Evolutionary conservation across 1,140 invertebrate genomes (phyloP), one percentile per base, ranked within the genome.

Genomic region (Drosophila repleta): DNA sequence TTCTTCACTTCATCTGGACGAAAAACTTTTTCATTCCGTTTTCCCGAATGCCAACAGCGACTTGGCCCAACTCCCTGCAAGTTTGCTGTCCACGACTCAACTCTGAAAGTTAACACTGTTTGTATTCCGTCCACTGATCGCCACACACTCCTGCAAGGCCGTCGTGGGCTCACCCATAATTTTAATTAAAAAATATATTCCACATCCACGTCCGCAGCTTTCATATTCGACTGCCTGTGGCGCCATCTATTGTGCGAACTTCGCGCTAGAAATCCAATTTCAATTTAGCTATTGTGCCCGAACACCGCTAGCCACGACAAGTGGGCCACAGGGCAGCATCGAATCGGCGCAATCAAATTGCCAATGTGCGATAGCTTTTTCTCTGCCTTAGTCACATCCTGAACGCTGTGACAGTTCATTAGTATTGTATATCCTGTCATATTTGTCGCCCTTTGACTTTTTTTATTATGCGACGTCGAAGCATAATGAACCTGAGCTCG

Each of bases 391-490:
- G 32, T 3, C 29, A 51, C 57, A 73, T 73, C 64, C 56, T 73
- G 63, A 32, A 39, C 39, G 13, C 41, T 39, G 17, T 74, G 81
- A 70, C 76, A 80, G 81, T 80, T 85, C 81, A 85, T 80, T 85
- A 85, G 81, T 74, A 71, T 51, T 67, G 76, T 58, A 63, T 71
- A 85, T 85, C 64, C 70, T 75, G 56, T 75, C 63, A 84, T 64
- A 81, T 85, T 85, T 85, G 66, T 87, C 67, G 63, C 52, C 60
- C 63, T 75, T 75, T 85, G 77, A 78, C 82, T 75, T 71, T 85
- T 85, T 80, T 69, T 85, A 85, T 85, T 75, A 72, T 81, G 61
- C 32, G 18, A 43, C 10, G 46, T 69, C 35, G 48, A 10, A 65
- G 62, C 58, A 71, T 61, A 73, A 76, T 45, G 53, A 49, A 58